Evolutionary conservation across 2,888 invertebrate species (phyloP), one percentile per base, ranked within the genome.

Genomic region (Atethmia centrago): DNA sequence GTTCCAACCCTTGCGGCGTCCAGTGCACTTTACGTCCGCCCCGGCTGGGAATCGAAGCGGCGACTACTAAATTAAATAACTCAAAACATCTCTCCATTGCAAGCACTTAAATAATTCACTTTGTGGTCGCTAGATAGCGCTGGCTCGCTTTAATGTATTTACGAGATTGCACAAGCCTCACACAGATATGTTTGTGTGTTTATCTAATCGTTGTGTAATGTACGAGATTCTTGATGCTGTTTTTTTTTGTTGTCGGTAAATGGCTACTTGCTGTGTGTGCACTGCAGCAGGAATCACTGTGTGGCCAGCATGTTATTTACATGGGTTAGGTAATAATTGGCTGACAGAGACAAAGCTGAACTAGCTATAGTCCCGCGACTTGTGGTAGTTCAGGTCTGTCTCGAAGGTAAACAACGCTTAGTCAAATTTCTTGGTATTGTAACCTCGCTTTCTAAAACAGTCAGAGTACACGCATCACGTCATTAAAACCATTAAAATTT

Each of bases 1-100:
- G 16, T 2, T 59, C 47, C 19, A 58, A 21, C 8, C 28, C 21
- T 31, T 40, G 72, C 28, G n/a, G 63, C 49, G 77, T 86, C 84
- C 79, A 71, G 77, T 85, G 87, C 86, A 85, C 86, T 90, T 86
- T 86, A 85, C 79, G 75, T 84, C 76, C 59, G 66, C 62, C 64
- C 74, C 82, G 59, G 56, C 85, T 69, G 82, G 85, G 87, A 90
- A 87, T 90, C 88, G 85, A 90, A 90, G 84, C 85, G 82, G 70
- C 84, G 85, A 89, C 84, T 87, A 86, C 83, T 85, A 89, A 89
- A 91, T 90, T 86, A 87, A 90, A 91, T 91, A 90, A 90, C 87
- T 89, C 89, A 85, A 88, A 90, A 86, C 87, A 88, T 87, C 87
- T 85, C 85, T 82, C 78, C 55, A 71, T 74, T 82, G 85, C 82